phyloP scores from a whole-genome alignment of 1,140 invertebrate genomes.

The Contarinia nasturtii region DNA sequence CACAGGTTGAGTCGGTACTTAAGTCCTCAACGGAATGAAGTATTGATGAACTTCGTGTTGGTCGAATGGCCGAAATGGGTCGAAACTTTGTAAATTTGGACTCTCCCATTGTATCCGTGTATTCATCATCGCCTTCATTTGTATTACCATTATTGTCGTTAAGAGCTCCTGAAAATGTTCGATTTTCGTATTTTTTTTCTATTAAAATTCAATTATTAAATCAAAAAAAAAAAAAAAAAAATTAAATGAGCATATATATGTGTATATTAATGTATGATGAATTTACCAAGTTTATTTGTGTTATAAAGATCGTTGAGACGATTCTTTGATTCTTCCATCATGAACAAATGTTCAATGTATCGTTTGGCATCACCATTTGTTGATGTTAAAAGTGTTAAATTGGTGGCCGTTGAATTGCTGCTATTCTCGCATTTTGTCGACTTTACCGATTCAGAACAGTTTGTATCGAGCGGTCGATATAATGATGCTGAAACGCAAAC shows the following conservation, averaged over 20 bases:
- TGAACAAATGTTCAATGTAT: constrained; percentile 21
- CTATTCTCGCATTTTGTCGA: constrained; percentile 12
- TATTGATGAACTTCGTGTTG: constrained; percentile 43
- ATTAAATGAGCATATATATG: neutral
- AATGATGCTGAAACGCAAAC: constrained; percentile 50
- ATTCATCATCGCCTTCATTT: constrained; percentile 30
- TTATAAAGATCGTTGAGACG: constrained; percentile 18
- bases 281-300: constrained; percentile 11
- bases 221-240: too few species aligned
- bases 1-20: constrained; percentile 51
- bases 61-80: constrained; percentile 26
- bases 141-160: neutral
- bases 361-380: constrained; percentile 14
- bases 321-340: constrained; percentile 20
- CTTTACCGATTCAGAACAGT: constrained; percentile 8
- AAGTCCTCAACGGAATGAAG: constrained; percentile 52
- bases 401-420: constrained; percentile 14
- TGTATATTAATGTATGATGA: constrained; percentile 7
- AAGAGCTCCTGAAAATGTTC: neutral
- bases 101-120: constrained; percentile 35
- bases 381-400: constrained; percentile 19
- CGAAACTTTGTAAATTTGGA: constrained; percentile 29
- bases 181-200: neutral
- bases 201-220: too few species aligned
- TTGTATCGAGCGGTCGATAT: constrained; percentile 32